Base-by-base conservation (phyloP, 2,113 vertebrate species). In the Triplophysa dalaica region DNA sequence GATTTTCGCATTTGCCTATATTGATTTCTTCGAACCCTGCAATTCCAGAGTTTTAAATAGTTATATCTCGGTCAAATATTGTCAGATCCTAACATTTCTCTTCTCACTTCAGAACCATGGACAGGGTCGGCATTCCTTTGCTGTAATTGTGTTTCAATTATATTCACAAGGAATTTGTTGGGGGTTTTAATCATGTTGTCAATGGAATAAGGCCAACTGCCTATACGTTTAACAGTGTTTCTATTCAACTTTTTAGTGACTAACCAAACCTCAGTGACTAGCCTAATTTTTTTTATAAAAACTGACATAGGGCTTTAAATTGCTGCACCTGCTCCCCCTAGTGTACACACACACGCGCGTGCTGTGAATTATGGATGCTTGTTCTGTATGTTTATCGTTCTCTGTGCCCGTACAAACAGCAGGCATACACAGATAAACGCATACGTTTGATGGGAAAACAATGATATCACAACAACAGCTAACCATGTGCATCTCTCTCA, bases 301-400 rank as follows among this genome's bases (percentile, higher is more conserved):
- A 79, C 13, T 4, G 26, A 70, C 22, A 52, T 45, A 64, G n/a
- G 22, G 17, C 56, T 50, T 8, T 14, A n/a, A 52, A 54, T 26
- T 26, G 29, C 33, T 58, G 75, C 75, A 84, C 79, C 83, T 84
- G 79, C 66, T 65, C 75, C 79, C 81, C 69, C 81, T 79, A 78
- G 69, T 17, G 52, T 38, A 75, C 0, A 77, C 43, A 70, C 17
- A 24, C 54, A 1, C 6, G 22, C 48, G 38, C 12, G 10, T 38
- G 33, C 33, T 38, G 43, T 45, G 43, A 45, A 45, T 2, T 12
- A 45, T 45, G 43, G 2, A 45, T 50, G 17, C 8, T 69, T 38
- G 33, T 38, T 38, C 33, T 38, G 33, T 38, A 38, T 38, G 33
- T 38, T 38, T 38, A 38, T 38, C 33, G 7, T 38, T 38, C 7